These are phyloP conservation scores for Tangara arthus DNA, from an alignment of 2,797 vertebrate genomes.

Conservation along the genomic window DNA sequence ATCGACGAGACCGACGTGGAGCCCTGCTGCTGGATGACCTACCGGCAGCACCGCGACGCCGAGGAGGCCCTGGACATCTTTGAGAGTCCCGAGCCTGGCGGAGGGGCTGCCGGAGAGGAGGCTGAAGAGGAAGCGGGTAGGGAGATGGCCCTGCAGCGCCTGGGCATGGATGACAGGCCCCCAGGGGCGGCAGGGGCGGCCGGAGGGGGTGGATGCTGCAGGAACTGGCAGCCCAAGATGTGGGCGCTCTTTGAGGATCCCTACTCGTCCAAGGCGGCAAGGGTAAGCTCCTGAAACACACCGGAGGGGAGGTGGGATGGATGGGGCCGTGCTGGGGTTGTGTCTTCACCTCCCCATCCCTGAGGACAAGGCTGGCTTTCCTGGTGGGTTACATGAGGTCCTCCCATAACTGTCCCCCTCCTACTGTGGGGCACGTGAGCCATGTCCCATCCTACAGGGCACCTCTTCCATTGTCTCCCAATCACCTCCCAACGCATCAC, in stretches of 20 bases:
- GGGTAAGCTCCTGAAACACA: constrained; percentile 78
- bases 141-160: constrained; percentile 76
- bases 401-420: rapidly evolving
- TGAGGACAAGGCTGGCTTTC: rapidly evolving
- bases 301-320: not conserved
- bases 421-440: rapidly evolving
- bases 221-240: constrained; percentile 87
- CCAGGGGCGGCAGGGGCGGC: constrained; percentile 76
- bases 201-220: constrained; percentile 82
- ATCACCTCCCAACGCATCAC: rapidly evolving
- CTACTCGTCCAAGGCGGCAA: constrained; percentile 91
- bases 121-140: constrained; percentile 77
- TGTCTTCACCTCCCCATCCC: not conserved
- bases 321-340: not conserved
- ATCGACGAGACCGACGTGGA: constrained; percentile 99
- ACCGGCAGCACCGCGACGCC: constrained; percentile 94
- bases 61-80: constrained; percentile 98
- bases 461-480: not conserved
- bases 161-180: constrained; percentile 88
- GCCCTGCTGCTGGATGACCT: constrained; percentile 99
- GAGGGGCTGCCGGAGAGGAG: constrained; percentile 52
- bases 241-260: constrained; percentile 99
- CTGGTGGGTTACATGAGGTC: rapidly evolving
- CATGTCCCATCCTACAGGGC: not conserved
- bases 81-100: constrained; percentile 87